These are phyloP conservation scores for Phortica magna DNA, from an alignment of 2,888 invertebrate genomes.

Conservation along the genomic window DNA sequence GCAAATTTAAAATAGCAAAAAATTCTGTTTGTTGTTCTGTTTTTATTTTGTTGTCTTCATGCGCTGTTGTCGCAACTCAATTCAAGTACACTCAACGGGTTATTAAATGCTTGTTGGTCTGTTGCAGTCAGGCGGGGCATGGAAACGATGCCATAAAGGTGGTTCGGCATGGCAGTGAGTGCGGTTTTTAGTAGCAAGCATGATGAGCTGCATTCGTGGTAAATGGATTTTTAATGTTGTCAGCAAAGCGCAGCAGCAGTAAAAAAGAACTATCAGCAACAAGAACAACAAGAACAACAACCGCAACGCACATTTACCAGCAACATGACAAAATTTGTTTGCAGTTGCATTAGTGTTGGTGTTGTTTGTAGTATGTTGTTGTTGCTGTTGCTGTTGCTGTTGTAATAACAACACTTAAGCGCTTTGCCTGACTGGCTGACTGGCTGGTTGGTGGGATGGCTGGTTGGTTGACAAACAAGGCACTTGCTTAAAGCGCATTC, in stretches of 20 bases:
- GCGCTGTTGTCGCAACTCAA: slow-evolving; percentile 21
- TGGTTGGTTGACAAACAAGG: neutral
- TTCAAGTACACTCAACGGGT: slow-evolving; percentile 59
- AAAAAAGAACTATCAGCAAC: slow-evolving; percentile 39
- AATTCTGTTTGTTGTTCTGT: neutral
- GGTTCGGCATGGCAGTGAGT: neutral
- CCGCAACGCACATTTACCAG: slow-evolving; percentile 44
- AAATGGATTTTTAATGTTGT: slow-evolving; percentile 75
- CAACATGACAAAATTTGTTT: slow-evolving; percentile 51
- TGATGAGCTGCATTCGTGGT: slow-evolving; percentile 54
- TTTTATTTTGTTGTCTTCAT: neutral
- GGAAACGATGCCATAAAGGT: slow-evolving; percentile 36
- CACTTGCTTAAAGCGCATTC: neutral
- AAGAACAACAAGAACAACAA: slow-evolving; percentile 50
- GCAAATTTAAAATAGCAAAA: too few species aligned
- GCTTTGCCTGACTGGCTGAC: slow-evolving; percentile 34
- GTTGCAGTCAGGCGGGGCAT: slow-evolving; percentile 19
- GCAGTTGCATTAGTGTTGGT: slow-evolving; percentile 40
- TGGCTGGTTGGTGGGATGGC: slow-evolving; percentile 2
- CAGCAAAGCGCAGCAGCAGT: slow-evolving; percentile 43
- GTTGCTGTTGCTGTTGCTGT: slow-evolving; percentile 40
- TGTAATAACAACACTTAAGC: slow-evolving; percentile 66
- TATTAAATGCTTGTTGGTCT: slow-evolving; percentile 51
- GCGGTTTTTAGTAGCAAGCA: slow-evolving; percentile 45
- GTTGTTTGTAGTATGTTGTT: slow-evolving; percentile 22